Evolutionary conservation across 92 coral and sea anemone genomes (phyloP), one percentile per base, ranked within the genome.

Genomic region (Phenganax stokvisi): DNA sequence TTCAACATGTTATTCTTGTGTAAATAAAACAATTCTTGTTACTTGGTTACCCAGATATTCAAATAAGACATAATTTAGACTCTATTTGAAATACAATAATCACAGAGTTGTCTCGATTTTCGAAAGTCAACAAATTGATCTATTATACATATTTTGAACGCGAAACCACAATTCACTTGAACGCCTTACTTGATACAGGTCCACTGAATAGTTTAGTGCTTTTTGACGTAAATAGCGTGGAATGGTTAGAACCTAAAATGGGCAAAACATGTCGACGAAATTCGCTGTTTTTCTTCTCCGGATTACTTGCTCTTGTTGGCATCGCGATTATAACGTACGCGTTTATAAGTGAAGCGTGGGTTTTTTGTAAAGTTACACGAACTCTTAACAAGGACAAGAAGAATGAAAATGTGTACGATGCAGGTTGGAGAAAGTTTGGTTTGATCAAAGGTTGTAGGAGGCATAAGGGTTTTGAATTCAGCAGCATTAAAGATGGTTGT

Each of bases 241-340:
- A 31, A n/a, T 64, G 10, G 7, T 77, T 3, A 8, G 65, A 51
- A 29, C 37, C 30, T 12, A 54, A 64, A 9, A 79, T 79, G 83
- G 74, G 83, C 28, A 79, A 79, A 54, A 65, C 63, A 44, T 79
- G 83, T 79, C 83, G 83, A 6, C 69, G 83, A 47, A 79, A 62
- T 64, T 79, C 83, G 10, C 53, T 79, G 71, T 79, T 79, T 31
- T 79, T 79, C 83, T 64, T 79, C 54, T 72, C 83, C 17, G 83
- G 83, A 3, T 9, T 79, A 7, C 54, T 63, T 28, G 83, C 74
- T 9, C 72, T 79, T 54, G 69, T 53, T 15, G 83, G 56, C 12
- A 55, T 65, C 25, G 83, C 47, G 8, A 47, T 25, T 10, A 63
- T 79, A 59, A 27, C 56, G 9, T 79, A 37, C 56, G 74, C 44